Evolutionary conservation across 2,113 vertebrate genomes (phyloP).

Genomic region (Erythrocercus mccallii): DNA sequence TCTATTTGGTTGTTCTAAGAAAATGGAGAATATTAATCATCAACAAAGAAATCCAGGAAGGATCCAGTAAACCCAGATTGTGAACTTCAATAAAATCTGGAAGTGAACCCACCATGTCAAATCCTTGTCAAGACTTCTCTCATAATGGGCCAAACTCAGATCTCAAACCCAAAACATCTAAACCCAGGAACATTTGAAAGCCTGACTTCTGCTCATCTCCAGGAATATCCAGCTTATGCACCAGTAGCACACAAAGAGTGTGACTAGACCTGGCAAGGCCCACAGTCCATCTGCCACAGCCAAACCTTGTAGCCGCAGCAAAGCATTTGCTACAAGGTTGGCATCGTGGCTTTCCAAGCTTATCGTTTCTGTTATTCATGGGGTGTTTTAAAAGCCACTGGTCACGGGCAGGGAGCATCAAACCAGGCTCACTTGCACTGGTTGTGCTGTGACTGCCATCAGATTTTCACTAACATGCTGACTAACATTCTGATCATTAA

Average conservation of each 20-base stretch:
- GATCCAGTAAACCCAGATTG: background rate
- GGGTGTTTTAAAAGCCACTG: background rate
- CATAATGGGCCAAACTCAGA: background rate
- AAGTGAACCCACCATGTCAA: background rate
- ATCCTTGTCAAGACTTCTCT: background rate
- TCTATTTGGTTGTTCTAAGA: conserved; percentile 93
- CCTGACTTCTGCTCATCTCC: background rate
- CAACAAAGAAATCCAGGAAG: conserved; percentile 13
- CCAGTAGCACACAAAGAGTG: background rate
- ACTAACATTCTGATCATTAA: background rate
- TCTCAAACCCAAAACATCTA: background rate
- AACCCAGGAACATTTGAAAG: background rate
- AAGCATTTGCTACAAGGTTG: background rate
- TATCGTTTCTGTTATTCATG: background rate
- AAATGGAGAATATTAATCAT: conserved; percentile 27
- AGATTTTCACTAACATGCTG: background rate
- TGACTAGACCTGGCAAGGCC: background rate
- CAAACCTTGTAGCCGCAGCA: background rate
- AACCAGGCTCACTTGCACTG: background rate
- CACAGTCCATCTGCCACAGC: background rate
- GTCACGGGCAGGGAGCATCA: background rate
- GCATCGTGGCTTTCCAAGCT: background rate
- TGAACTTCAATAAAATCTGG: background rate
- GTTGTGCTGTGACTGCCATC: background rate
- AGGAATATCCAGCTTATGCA: background rate